Conservation (phyloP, 2,888 invertebrate species). For the Norana najaformis region DNA sequence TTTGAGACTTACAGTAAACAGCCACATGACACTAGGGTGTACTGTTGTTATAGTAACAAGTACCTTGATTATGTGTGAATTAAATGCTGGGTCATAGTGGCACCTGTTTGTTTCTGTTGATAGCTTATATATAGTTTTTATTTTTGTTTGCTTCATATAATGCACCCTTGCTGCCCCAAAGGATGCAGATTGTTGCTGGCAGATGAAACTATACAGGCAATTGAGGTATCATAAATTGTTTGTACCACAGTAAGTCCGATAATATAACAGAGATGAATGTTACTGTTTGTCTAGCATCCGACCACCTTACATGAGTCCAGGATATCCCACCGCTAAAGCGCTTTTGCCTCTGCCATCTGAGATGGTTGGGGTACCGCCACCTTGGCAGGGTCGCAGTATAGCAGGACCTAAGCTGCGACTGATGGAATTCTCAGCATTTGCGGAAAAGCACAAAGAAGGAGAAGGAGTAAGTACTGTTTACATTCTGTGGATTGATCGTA, state of each 20-base stretch:
- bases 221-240: not conserved
- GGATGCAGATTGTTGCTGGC: not conserved
- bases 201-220: not conserved
- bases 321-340: not conserved
- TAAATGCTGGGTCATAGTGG: not conserved
- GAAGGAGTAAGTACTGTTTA: conserved; percentile 29
- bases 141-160: not conserved
- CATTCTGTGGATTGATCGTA: not conserved
- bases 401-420: conserved; percentile 94
- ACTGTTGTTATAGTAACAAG: not conserved
- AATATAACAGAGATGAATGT: not conserved
- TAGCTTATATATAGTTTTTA: not conserved
- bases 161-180: not conserved
- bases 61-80: not conserved
- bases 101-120: not conserved
- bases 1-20: not conserved
- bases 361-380: conserved; percentile 47
- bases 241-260: not conserved
- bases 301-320: conserved; percentile 23
- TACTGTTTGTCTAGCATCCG: not conserved
- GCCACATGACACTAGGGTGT: not conserved
- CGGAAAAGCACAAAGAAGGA: conserved; percentile 67
- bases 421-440: conserved; percentile 97
- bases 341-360: conserved; percentile 23
- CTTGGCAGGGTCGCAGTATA: conserved; percentile 82